A percentile compares a stretch with the other conserved stretches of the same genome.
phyloP scores from a whole-genome alignment of 2,888 invertebrate species.

The Orthosia gracilis region DNA sequence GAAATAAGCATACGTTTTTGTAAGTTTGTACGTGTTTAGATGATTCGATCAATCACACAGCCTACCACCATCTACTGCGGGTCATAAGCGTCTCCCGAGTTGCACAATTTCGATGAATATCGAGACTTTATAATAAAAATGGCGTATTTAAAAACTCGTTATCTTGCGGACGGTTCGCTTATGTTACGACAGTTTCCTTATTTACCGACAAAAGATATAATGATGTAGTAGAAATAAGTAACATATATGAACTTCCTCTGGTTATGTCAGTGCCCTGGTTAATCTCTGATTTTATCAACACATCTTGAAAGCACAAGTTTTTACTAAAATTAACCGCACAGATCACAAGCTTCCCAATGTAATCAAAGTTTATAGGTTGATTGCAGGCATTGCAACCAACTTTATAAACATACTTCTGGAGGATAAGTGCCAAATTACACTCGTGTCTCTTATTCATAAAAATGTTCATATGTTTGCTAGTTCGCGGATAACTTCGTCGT shows the following conservation, averaged over 20 bases:
- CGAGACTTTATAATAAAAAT: constrained; percentile 33
- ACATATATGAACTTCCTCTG: constrained; percentile 3
- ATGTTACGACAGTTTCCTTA: constrained; percentile 51
- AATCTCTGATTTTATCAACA: not conserved
- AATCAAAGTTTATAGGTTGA: not conserved
- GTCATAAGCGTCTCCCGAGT: constrained; percentile 3
- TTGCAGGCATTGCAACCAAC: too few species aligned
- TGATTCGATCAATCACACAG: constrained; percentile 6
- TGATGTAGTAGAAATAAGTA: constrained; percentile 16
- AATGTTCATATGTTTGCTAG: too few species aligned
- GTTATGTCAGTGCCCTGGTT: constrained; percentile 3
- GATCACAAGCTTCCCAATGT: not conserved
- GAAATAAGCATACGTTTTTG: too few species aligned
- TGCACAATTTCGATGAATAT: constrained; percentile 33
- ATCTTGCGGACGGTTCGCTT: constrained; percentile 45
- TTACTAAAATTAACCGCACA: not conserved
- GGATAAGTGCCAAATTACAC: too few species aligned
- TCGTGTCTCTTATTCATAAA: too few species aligned
- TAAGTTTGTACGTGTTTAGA: not conserved
- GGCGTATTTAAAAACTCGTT: constrained; percentile 62
- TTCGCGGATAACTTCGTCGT: too few species aligned
- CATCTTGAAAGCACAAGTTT: not conserved
- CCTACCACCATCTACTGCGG: not conserved
- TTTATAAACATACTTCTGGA: too few species aligned
- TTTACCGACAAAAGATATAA: constrained; percentile 29